Evolutionary conservation across 2,113 vertebrate species (phyloP).

Genomic region (Atherinomorus stipes): DNA sequence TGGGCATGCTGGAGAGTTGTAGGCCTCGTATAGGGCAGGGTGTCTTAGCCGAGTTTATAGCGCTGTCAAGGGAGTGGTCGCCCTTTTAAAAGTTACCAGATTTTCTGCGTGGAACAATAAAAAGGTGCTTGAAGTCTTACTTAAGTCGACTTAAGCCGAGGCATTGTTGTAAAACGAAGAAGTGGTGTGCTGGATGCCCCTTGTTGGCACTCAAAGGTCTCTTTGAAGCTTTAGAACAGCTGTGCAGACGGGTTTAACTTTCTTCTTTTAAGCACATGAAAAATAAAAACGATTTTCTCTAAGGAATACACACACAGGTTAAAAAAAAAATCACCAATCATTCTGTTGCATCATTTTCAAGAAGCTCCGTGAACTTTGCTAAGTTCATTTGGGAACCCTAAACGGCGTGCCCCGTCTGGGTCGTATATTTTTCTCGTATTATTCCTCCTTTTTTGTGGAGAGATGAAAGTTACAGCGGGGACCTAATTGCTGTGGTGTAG

Average conservation of each 20-base stretch:
- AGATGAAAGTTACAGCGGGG: conserved; percentile 81
- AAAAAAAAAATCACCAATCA: not conserved
- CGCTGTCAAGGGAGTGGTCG: conserved; percentile 50
- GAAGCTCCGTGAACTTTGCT: conserved; percentile 7
- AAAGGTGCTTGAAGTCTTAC: conserved; percentile 60
- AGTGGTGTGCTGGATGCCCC: conserved; percentile 17
- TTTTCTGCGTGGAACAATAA: conserved; percentile 66
- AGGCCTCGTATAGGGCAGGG: not conserved
- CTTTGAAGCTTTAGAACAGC: conserved; percentile 37
- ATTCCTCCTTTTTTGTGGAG: conserved; percentile 76
- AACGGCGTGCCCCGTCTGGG: conserved; percentile 50
- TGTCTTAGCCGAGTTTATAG: conserved; percentile 2
- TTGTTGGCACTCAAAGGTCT: conserved; percentile 19
- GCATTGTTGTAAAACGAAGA: conserved; percentile 41
- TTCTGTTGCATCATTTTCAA: not conserved
- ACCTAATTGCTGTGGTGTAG: conserved; percentile 83
- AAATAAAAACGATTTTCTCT: not conserved
- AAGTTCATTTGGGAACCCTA: conserved; percentile 36
- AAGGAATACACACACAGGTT: not conserved
- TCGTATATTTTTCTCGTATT: conserved; percentile 57
- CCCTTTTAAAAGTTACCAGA: conserved; percentile 55
- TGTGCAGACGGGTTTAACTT: conserved; percentile 1
- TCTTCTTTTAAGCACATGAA: not conserved
- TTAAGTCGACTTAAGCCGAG: conserved; percentile 35
- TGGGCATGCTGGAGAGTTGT: conserved; percentile 5